These are phyloP conservation scores for Perizoma affinitatum DNA, from an alignment of 2,888 invertebrate genomes.

Conservation along the genomic window DNA sequence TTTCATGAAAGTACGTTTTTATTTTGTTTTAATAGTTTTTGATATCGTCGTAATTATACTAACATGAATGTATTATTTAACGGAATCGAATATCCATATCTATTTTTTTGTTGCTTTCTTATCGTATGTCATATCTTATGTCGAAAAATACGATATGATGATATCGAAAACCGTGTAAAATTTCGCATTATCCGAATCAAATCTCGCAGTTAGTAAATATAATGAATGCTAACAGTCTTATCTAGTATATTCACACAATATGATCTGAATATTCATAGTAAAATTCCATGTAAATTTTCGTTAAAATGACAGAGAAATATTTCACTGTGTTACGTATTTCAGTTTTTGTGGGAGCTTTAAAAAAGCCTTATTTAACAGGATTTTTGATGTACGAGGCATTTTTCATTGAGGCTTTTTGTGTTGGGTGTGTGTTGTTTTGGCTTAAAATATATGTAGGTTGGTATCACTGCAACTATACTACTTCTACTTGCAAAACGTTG, in stretches of 20 bases:
- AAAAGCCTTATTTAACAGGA: slow-evolving; percentile 44
- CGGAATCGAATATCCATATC: no score
- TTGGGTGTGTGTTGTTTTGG: slow-evolving; percentile 10
- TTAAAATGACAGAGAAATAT: slow-evolving; percentile 46
- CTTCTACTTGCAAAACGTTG: no score
- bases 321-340: slow-evolving; percentile 52
- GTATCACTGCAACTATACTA: no score
- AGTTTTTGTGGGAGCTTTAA: slow-evolving; percentile 48
- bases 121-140: no score
- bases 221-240: slow-evolving; percentile 33
- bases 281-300: slow-evolving; percentile 42
- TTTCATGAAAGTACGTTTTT: slow-evolving; percentile 10
- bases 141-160: no score
- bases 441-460: slow-evolving; percentile 21
- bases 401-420: slow-evolving; percentile 34
- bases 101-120: no score
- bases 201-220: slow-evolving; percentile 23
- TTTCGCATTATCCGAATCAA: slow-evolving; percentile 19
- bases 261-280: slow-evolving; percentile 45
- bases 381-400: slow-evolving; percentile 48
- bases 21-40: no score
- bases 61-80: no score
- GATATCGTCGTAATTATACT: no score
- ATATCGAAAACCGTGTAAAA: slow-evolving; percentile 1
- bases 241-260: slow-evolving; percentile 45